Evolutionary conservation across 2,113 vertebrate genomes (phyloP).

Genomic region (Leucopsar rothschildi): DNA sequence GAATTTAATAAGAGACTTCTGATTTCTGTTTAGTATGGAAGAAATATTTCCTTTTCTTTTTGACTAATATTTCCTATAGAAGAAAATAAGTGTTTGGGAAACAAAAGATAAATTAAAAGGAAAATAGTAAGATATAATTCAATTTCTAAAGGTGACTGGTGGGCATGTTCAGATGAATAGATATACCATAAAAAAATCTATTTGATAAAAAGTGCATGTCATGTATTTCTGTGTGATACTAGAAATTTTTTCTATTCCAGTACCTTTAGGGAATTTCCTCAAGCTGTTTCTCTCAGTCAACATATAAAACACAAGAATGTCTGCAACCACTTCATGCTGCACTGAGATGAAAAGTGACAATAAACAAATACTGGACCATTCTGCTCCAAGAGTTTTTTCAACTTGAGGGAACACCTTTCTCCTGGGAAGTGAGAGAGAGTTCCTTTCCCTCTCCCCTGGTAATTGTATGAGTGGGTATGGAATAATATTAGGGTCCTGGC

Average conservation of each 20-base stretch:
- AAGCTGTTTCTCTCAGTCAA: background rate
- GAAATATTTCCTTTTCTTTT: background rate
- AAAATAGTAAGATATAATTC: background rate
- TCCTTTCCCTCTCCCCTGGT: background rate
- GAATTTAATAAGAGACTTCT: background rate
- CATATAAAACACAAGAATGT: background rate
- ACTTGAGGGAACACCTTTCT: background rate
- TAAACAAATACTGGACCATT: background rate
- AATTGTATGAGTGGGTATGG: background rate
- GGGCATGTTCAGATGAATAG: background rate
- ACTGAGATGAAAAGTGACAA: background rate
- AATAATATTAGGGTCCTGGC: background rate
- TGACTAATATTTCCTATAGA: background rate
- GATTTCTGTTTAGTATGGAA: background rate
- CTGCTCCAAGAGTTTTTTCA: rapidly evolving
- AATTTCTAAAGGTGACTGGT: background rate
- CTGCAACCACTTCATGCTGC: background rate
- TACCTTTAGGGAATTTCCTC: background rate
- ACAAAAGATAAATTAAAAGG: background rate
- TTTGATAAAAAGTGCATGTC: background rate
- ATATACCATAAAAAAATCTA: background rate
- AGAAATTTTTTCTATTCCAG: background rate
- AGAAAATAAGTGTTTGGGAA: background rate
- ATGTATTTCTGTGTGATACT: background rate
- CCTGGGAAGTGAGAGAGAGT: background rate